Percentiles rank a stretch among this genome's conserved stretches.
These are phyloP conservation scores for Acleris sparsana DNA, from an alignment of 2,888 invertebrate genomes.

Conservation along the genomic window DNA sequence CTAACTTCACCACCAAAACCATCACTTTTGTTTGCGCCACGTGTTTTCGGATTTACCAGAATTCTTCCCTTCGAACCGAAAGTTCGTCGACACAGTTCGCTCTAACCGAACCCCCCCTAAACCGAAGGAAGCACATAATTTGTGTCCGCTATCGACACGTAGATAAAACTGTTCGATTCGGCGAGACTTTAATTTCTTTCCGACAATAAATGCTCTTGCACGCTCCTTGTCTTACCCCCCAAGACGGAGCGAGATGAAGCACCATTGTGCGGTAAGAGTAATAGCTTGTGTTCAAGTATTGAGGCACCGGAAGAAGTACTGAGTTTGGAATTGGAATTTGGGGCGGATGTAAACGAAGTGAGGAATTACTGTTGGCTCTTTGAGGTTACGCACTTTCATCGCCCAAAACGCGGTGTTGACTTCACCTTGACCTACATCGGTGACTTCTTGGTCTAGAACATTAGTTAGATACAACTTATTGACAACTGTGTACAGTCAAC, in stretches of 20 bases:
- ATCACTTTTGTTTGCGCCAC: too few relatives aligned
- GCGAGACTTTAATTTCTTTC: conserved; percentile 80
- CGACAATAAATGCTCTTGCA: conserved; percentile 71
- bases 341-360: conserved; percentile 20
- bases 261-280: conserved; percentile 41
- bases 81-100: conserved; percentile 24
- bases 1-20: too few relatives aligned
- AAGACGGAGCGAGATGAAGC: conserved; percentile 51
- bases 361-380: conserved; percentile 13
- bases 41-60: too few relatives aligned
- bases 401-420: too few relatives aligned
- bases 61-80: too few relatives aligned
- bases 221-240: conserved; percentile 54
- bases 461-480: too few relatives aligned
- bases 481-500: too few relatives aligned
- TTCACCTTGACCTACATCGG: too few relatives aligned
- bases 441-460: too few relatives aligned
- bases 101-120: conserved; percentile 46
- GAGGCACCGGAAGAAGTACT: conserved; percentile 35
- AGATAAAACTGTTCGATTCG: conserved; percentile 81
- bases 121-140: conserved; percentile 78
- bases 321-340: conserved; percentile 35
- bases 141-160: conserved; percentile 81
- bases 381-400: background rate
- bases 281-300: conserved; percentile 37